Conservation (phyloP, 2,888 invertebrate genomes). For the Drosophila atripex region DNA sequence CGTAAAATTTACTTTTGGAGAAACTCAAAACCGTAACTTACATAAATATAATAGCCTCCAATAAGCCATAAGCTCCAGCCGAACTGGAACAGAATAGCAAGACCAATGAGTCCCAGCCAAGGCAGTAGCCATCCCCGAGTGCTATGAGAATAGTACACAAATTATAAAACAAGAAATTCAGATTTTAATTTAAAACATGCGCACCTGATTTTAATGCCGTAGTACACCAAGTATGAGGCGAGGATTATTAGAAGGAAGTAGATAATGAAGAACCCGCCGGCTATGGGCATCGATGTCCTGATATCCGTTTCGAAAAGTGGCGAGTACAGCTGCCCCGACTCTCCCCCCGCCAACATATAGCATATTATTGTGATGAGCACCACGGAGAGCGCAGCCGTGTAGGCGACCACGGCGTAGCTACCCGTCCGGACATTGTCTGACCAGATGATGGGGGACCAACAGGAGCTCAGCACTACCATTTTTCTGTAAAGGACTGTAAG, state of each 20-base stretch:
- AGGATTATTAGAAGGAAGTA: slow-evolving; percentile 84
- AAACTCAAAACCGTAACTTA: slow-evolving; percentile 85
- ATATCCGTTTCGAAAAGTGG: slow-evolving; percentile 95
- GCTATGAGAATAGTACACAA: slow-evolving; percentile 82
- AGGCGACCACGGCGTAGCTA: slow-evolving; percentile 91
- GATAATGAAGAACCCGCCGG: slow-evolving; percentile 85
- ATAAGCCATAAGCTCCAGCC: slow-evolving; percentile 93
- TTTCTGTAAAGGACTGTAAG: not conserved
- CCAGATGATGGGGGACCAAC: slow-evolving; percentile 96
- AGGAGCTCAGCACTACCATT: slow-evolving; percentile 90
- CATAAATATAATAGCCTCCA: slow-evolving; percentile 95
- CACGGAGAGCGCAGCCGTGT: slow-evolving; percentile 90
- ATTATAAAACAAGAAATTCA: not conserved
- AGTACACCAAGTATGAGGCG: slow-evolving; percentile 84
- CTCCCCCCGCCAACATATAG: slow-evolving; percentile 94
- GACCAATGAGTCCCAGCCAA: slow-evolving; percentile 89
- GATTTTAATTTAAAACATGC: not conserved
- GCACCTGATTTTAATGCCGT: slow-evolving; percentile 82
- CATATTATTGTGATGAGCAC: slow-evolving; percentile 89
- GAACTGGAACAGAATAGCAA: slow-evolving; percentile 90
- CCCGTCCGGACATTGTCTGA: slow-evolving; percentile 90
- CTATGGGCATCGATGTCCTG: slow-evolving; percentile 88
- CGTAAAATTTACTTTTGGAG: not conserved
- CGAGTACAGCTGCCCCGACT: slow-evolving; percentile 94
- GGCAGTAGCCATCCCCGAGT: slow-evolving; percentile 93